These are phyloP conservation scores for Aldrovandia affinis DNA, from an alignment of 2,797 vertebrate genomes.

Conservation along the genomic window DNA sequence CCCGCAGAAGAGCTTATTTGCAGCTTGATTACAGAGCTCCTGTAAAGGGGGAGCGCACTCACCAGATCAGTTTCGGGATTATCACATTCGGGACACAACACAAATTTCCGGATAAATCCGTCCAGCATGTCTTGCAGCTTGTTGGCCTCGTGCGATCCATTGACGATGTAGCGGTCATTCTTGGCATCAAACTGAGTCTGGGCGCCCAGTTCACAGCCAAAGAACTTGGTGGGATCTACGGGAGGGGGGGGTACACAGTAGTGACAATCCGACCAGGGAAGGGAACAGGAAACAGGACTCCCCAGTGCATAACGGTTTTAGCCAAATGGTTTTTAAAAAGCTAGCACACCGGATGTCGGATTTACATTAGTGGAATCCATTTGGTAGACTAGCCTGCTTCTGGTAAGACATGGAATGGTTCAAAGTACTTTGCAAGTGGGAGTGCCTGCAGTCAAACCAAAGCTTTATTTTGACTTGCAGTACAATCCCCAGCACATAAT, in stretches of 20 bases:
- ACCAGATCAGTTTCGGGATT: conserved; percentile 99
- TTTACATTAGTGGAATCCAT: no score
- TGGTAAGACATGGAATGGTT: neutral
- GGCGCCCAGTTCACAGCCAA: conserved; percentile 99
- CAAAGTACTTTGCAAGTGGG: no score
- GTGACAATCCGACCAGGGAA: neutral
- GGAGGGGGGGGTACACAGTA: neutral
- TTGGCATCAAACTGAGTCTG: conserved; percentile 99
- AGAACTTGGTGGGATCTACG: conserved; percentile 99
- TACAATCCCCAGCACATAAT: neutral
- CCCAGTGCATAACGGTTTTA: neutral
- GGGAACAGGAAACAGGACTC: neutral
- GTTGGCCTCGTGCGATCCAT: conserved; percentile 99
- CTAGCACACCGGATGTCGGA: no score
- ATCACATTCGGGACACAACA: conserved; percentile 99
- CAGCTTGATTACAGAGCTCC: neutral
- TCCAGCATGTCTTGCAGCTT: conserved; percentile 99
- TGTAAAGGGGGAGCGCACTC: conserved; percentile 45
- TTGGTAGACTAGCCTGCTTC: neutral
- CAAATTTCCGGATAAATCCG: conserved; percentile 99
- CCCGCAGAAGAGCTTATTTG: neutral
- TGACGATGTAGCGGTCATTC: conserved; percentile 99
- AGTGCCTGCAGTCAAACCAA: neutral
- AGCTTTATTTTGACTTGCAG: neutral
- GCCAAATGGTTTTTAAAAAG: no score